A percentile compares a stretch with the other conserved stretches of the same genome.
phyloP scores from a whole-genome alignment of 1,140 invertebrate species.

The Brachionus rotundiformis region DNA sequence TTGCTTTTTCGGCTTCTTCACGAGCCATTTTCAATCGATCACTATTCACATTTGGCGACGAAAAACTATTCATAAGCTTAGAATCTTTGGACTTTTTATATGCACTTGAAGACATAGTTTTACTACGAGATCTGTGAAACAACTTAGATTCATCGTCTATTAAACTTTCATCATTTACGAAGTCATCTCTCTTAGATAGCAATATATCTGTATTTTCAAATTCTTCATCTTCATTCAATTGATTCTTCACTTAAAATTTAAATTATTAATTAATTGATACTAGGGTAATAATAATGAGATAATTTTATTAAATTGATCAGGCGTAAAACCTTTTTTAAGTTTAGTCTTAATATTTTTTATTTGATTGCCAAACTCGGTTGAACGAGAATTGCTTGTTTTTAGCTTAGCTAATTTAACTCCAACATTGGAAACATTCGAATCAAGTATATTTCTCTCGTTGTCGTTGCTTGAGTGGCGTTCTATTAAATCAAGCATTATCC shows the following conservation, averaged over 20 bases:
- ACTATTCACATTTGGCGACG: background rate
- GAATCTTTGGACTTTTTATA: background rate
- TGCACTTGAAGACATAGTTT: slow-evolving; percentile 19
- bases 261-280: background rate
- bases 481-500: slow-evolving; percentile 31
- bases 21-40: slow-evolving; percentile 51
- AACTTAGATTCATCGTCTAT: slow-evolving; percentile 25
- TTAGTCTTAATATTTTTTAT: slow-evolving; percentile 30
- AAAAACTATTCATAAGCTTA: background rate
- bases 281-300: background rate
- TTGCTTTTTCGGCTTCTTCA: slow-evolving; percentile 51
- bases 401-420: slow-evolving; percentile 36
- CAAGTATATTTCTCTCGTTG: background rate
- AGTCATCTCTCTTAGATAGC: background rate
- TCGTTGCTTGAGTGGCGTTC: background rate
- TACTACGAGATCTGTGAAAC: slow-evolving; percentile 17
- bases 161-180: background rate
- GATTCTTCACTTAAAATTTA: background rate
- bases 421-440: slow-evolving; percentile 21
- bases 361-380: slow-evolving; percentile 7
- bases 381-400: slow-evolving; percentile 2
- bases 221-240: background rate
- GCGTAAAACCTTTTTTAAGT: slow-evolving; percentile 5
- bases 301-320: background rate
- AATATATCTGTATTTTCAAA: background rate